Evolutionary conservation across 2,888 invertebrate species (phyloP), one percentile per base, ranked within the genome.

Genomic region (Meghimatium bilineatum): DNA sequence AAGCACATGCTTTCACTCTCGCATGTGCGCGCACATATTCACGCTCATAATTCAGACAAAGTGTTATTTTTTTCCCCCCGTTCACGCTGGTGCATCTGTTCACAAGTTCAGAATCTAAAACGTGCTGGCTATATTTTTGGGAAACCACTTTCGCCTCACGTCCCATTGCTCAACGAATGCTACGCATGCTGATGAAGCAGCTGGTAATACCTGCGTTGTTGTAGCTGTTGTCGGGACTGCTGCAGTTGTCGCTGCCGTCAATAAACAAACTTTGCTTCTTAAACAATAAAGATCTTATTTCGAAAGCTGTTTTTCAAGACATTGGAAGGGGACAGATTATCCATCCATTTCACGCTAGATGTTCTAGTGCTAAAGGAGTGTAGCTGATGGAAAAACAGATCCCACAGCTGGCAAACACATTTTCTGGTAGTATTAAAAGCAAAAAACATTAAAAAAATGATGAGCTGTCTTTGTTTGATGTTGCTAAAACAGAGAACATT

Each of bases 191-290:
- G 29, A 29, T 5, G 74, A 1, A 36, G 60, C 76, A 76, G 56
- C 76, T 76, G 76, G 76, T 17, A n/a, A 23, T 75, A 56, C 29
- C 14, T n/a, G n/a, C n/a, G 56, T 52, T 34, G 56, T 76, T 76
- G 76, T 60, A 26, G 34, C n/a, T 17, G 76, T 74, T 76, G 76
- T 60, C 60, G 76, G 56, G 56, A 34, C 60, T 36, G 56, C 36
- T 76, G 76, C 76, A 76, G 60, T 76, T 36, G 76, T 52, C 52
- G 76, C 76, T 60, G 36, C 36, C 76, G 49, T 52, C 52, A 60
- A 32, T 56, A 76, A 76, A 76, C 60, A 76, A 76, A 76, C 74
- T 29, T 17, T 32, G 74, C 36, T 36, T 60, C 56, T 76, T 52
- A 5, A 76, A 60, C 60, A 60, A 76, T 60, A 76, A 56, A 76